These are phyloP conservation scores for Salmo trutta DNA, from an alignment of 2,797 vertebrate species.

Conservation along the genomic window DNA sequence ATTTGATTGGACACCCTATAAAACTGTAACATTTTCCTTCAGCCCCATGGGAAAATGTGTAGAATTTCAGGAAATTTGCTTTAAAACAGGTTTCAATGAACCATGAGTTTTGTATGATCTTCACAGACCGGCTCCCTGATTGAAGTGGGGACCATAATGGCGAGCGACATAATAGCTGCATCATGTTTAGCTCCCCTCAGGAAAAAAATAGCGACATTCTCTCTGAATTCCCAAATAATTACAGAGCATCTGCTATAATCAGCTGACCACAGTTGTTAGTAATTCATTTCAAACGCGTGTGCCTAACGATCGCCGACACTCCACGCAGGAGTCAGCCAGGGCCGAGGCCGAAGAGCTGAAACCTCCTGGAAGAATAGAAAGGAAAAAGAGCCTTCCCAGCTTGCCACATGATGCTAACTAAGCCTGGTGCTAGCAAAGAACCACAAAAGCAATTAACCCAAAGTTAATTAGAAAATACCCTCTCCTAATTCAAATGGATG, in stretches of 20 bases:
- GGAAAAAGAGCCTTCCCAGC: neutral
- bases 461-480: slow-evolving; percentile 70
- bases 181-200: neutral
- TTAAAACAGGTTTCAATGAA: neutral
- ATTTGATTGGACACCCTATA: no score
- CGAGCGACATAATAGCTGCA: neutral
- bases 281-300: slow-evolving; percentile 6
- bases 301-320: neutral
- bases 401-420: slow-evolving; percentile 37
- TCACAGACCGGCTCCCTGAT: neutral
- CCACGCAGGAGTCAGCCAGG: neutral
- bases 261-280: slow-evolving; percentile 10
- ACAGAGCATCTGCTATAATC: slow-evolving; percentile 16
- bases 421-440: slow-evolving; percentile 45
- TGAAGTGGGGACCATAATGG: slow-evolving; percentile 2
- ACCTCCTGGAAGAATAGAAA: slow-evolving; percentile 29
- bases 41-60: no score
- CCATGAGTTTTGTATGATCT: slow-evolving; percentile 9
- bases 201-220: neutral
- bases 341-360: slow-evolving; percentile 13
- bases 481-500: slow-evolving; percentile 60
- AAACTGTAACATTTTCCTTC: no score
- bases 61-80: no score
- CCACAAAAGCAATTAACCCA: slow-evolving; percentile 65
- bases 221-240: slow-evolving; percentile 17